Conservation (phyloP, 1,140 invertebrate genomes). For the Batillaria attramentaria region DNA sequence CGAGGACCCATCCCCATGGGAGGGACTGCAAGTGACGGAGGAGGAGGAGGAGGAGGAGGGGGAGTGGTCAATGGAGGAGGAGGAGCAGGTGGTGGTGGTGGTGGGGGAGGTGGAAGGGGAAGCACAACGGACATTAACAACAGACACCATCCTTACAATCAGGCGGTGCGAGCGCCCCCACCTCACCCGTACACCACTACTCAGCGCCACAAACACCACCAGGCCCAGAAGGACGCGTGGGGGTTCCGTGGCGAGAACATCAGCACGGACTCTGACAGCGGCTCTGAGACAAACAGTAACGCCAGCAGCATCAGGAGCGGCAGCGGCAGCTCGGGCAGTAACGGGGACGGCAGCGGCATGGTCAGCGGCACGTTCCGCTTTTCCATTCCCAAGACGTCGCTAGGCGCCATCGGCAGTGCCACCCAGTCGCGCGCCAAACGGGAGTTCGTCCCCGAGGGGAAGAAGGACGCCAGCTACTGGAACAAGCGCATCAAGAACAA, state of each 20-base stretch:
- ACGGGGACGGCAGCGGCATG: not conserved
- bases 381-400: not conserved
- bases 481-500: constrained; percentile 57
- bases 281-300: not conserved
- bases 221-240: not conserved
- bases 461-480: constrained; percentile 56
- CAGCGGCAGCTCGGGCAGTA: not conserved
- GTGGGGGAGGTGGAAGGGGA: too few relatives aligned
- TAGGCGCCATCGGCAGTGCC: not conserved
- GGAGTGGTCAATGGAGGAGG: not conserved
- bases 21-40: too few relatives aligned
- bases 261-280: not conserved
- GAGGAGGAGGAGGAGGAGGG: not conserved
- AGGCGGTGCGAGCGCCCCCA: too few relatives aligned
- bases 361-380: not conserved
- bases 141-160: not conserved
- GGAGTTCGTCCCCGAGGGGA: constrained; percentile 52
- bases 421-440: constrained; percentile 45
- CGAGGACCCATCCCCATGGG: not conserved
- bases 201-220: not conserved
- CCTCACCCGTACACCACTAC: too few relatives aligned
- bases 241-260: not conserved
- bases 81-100: not conserved
- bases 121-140: too few relatives aligned
- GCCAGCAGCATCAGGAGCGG: not conserved